Evolutionary conservation across 30 jellyfish, hydroid and myxozoan genomes (phyloP).

Genomic region (Pelagia noctiluca): DNA sequence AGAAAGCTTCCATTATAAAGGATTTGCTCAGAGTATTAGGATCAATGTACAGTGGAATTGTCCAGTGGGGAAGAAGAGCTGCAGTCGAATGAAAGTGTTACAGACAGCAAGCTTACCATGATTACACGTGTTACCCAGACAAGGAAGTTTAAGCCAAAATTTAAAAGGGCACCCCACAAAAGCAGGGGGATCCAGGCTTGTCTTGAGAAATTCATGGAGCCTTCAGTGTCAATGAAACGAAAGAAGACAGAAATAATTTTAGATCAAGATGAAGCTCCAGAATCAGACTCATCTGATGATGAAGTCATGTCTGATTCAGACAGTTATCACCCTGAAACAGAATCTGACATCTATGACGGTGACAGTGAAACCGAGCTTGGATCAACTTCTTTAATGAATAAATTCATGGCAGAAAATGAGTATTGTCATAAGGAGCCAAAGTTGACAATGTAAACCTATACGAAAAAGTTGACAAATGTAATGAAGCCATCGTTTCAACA

Average conservation of each 20-base stretch:
- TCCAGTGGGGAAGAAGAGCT: no score
- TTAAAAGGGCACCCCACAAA: no score
- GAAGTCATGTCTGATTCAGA: conserved; percentile 24
- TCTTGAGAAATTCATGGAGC: conserved; percentile 16
- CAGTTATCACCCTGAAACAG: conserved; percentile 35
- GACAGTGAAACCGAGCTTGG: conserved; percentile 22
- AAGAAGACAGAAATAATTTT: conserved; percentile 4
- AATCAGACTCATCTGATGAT: conserved; percentile 26
- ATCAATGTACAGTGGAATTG: no score
- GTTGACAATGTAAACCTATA: conserved; percentile 38
- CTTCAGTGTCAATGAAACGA: conserved; percentile 13
- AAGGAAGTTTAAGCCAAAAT: no score
- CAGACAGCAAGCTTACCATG: no score
- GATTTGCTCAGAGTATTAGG: no score
- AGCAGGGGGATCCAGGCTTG: conserved; percentile 31
- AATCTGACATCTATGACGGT: conserved; percentile 11
- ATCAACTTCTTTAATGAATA: conserved; percentile 14
- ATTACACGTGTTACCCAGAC: no score
- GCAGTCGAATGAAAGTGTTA: no score
- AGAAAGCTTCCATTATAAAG: no score
- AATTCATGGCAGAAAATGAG: conserved; percentile 15
- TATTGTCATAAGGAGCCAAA: conserved; percentile 40
- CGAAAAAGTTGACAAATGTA: conserved; percentile 47
- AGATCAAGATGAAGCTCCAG: conserved; percentile 34
- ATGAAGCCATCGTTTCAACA: conserved; percentile 37